Conservation (phyloP, 2,113 vertebrate genomes). For the Esox niger region DNA sequence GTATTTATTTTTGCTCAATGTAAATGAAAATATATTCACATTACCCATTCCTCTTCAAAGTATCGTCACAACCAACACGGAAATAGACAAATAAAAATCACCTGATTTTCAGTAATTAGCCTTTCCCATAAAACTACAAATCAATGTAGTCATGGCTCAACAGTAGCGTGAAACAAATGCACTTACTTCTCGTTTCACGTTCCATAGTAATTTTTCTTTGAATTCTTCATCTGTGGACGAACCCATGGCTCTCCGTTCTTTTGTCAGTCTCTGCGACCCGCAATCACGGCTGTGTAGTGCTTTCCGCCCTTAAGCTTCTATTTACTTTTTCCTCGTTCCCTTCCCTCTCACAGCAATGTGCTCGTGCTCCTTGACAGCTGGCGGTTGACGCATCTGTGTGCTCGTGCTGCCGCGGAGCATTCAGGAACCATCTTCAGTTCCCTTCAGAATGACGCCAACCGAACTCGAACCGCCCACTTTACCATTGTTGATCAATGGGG, state of each 20-base stretch:
- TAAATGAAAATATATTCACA: no score
- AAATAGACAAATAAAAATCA: not conserved
- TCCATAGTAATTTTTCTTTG: slow-evolving; percentile 91
- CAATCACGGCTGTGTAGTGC: slow-evolving; percentile 10
- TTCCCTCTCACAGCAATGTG: slow-evolving; percentile 30
- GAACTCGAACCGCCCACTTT: slow-evolving; percentile 45
- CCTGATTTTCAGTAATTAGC: not conserved
- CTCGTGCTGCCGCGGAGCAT: slow-evolving; percentile 24
- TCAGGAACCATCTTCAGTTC: slow-evolving; percentile 49
- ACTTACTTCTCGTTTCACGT: slow-evolving; percentile 89
- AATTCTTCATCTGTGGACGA: slow-evolving; percentile 77
- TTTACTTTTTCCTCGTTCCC: slow-evolving; percentile 4
- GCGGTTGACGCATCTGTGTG: slow-evolving; percentile 67
- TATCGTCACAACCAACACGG: not conserved
- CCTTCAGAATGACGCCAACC: slow-evolving; percentile 57
- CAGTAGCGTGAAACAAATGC: slow-evolving; percentile 6
- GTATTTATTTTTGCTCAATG: not conserved
- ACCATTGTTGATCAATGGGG: slow-evolving; percentile 63
- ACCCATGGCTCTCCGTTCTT: slow-evolving; percentile 72
- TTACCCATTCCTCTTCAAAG: not conserved
- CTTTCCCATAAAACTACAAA: not conserved
- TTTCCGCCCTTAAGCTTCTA: slow-evolving; percentile 3
- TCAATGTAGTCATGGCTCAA: not conserved
- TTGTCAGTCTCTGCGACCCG: slow-evolving; percentile 9
- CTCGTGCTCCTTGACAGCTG: slow-evolving; percentile 39